Evolutionary conservation across 2,888 invertebrate genomes (phyloP).

Genomic region (Pinctada fucata): DNA sequence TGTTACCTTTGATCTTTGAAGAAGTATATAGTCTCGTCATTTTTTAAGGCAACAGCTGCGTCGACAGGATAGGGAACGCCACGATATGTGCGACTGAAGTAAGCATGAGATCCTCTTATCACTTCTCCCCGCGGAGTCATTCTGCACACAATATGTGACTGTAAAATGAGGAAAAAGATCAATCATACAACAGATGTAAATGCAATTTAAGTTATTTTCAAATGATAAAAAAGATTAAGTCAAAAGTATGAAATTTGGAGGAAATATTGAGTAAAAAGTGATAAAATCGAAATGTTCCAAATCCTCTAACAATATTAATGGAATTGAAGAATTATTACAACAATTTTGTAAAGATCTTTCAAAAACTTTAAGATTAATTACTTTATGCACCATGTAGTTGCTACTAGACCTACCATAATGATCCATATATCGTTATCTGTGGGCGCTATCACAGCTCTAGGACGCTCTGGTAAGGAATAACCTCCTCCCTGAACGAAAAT

Average conservation of each 20-base stretch:
- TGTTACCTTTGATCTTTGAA: constrained; percentile 9
- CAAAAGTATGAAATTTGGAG: too few species aligned
- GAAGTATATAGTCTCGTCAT: constrained; percentile 1
- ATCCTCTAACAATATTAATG: too few species aligned
- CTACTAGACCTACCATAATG: background rate
- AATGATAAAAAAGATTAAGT: too few species aligned
- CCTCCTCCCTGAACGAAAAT: constrained; percentile 20
- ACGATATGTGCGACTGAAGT: background rate
- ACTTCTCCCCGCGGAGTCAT: constrained; percentile 15
- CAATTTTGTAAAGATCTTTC: too few species aligned
- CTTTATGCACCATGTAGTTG: too few species aligned
- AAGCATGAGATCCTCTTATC: constrained; percentile 8
- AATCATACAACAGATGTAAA: too few species aligned
- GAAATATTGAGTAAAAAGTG: too few species aligned
- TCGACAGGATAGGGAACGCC: constrained; percentile 13
- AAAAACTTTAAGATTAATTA: too few species aligned
- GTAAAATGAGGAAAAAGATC: background rate
- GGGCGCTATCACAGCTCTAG: constrained; percentile 11
- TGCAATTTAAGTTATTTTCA: too few species aligned
- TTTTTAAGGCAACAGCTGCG: constrained; percentile 6
- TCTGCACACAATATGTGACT: constrained; percentile 11
- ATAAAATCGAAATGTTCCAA: too few species aligned
- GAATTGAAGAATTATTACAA: too few species aligned
- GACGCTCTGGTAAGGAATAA: constrained; percentile 8
- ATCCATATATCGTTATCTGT: background rate